Conservation (phyloP, 2,113 vertebrate genomes). For the Apeltes quadracus region DNA sequence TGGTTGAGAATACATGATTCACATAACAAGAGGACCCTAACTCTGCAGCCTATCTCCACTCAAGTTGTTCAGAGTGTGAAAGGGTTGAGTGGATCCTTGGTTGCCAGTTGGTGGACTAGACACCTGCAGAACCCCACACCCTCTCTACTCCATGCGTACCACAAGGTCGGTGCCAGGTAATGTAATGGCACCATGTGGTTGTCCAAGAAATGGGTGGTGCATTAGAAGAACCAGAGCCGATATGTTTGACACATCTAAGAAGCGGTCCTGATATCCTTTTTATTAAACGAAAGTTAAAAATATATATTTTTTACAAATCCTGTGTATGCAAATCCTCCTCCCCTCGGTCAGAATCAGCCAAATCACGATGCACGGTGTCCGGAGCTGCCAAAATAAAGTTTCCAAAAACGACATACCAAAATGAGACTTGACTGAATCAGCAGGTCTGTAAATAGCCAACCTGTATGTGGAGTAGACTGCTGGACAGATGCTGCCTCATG, state of each 20-base stretch:
- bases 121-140: neutral
- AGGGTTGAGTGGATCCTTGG: neutral
- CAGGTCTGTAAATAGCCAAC: neutral
- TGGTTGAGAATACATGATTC: neutral
- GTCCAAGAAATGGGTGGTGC: too few species aligned
- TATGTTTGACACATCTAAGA: too few species aligned
- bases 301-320: neutral
- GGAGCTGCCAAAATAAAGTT: too few species aligned
- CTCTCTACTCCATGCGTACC: too few species aligned
- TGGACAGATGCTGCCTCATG: neutral
- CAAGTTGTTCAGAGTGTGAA: neutral
- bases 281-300: too few species aligned
- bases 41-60: neutral
- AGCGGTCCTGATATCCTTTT: too few species aligned
- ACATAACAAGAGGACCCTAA: neutral
- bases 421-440: neutral
- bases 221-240: too few species aligned
- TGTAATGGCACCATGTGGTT: too few species aligned
- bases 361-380: neutral
- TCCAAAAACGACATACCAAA: too few species aligned
- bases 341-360: neutral
- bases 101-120: neutral
- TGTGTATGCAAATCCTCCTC: neutral
- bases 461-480: neutral
- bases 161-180: too few species aligned